Conservation (phyloP, 2,113 vertebrate genomes). For the Channa argus region DNA sequence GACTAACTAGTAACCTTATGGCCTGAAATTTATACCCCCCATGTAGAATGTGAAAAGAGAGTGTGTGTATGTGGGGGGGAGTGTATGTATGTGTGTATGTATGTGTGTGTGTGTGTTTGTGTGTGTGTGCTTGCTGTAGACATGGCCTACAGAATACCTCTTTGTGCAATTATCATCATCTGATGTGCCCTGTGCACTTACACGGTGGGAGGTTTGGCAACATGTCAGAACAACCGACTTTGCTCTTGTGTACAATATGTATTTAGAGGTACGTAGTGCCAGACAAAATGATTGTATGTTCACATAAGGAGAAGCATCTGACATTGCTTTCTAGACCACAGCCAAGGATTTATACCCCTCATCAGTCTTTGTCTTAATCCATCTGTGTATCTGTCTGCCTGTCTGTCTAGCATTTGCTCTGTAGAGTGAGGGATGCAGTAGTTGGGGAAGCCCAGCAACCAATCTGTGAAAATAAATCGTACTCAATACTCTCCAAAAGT, state of each 20-base stretch:
- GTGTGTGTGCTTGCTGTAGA: conserved; percentile 68
- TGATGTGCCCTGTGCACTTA: conserved; percentile 64
- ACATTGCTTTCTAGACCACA: conserved; percentile 81
- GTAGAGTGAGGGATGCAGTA: conserved; percentile 48
- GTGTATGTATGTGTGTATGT: background rate
- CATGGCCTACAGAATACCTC: conserved; percentile 82
- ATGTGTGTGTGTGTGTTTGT: background rate
- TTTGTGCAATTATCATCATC: conserved; percentile 82
- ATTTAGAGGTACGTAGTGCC: conserved; percentile 77
- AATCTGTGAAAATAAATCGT: conserved; percentile 23
- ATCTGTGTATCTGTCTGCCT: conserved; percentile 70
- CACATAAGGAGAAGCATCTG: conserved; percentile 78
- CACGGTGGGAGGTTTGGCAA: conserved; percentile 69
- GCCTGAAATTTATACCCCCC: conserved; percentile 76
- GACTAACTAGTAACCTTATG: conserved; percentile 82
- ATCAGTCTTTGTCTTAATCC: conserved; percentile 62
- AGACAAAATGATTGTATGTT: conserved; percentile 84
- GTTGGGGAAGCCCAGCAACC: conserved; percentile 29
- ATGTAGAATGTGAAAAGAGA: conserved; percentile 80
- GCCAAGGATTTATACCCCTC: conserved; percentile 80
- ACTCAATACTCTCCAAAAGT: conserved; percentile 8
- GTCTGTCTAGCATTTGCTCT: conserved; percentile 73
- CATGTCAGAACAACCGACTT: conserved; percentile 74
- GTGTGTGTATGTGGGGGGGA: conserved; percentile 68
- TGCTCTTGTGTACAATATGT: conserved; percentile 79